Evolutionary conservation across 2,113 vertebrate genomes (phyloP).

Genomic region (Phylloscopus whistleri): DNA sequence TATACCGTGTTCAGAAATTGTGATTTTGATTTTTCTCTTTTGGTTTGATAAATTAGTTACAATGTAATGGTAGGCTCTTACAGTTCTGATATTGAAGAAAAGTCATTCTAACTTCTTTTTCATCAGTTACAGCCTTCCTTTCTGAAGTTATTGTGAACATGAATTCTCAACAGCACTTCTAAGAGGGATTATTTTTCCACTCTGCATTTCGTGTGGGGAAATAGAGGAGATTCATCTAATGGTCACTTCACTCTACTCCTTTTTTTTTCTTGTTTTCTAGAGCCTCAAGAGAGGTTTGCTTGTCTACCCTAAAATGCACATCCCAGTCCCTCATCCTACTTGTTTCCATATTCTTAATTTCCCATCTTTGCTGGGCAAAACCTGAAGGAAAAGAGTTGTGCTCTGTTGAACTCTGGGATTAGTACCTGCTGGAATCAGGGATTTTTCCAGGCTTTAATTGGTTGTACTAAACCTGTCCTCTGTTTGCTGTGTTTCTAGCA

Average conservation of each 20-base stretch:
- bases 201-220: neutral
- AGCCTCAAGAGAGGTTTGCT: neutral
- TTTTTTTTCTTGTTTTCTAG: neutral
- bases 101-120: neutral
- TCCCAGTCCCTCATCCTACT: neutral
- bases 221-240: neutral
- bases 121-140: neutral
- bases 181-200: neutral
- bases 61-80: neutral
- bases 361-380: conserved; percentile 18
- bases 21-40: neutral
- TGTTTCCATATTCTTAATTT: neutral
- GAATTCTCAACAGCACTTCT: neutral
- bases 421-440: neutral
- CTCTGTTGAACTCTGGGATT: neutral
- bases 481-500: neutral
- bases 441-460: neutral
- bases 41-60: neutral
- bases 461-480: neutral
- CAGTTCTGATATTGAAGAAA: neutral
- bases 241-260: neutral
- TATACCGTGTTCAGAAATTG: neutral
- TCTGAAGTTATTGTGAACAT: neutral
- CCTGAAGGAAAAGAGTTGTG: neutral
- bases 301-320: neutral